A percentile compares a stretch with the other conserved stretches of the same genome.
These are phyloP conservation scores for Todiramphus chloris DNA, from an alignment of 2,113 vertebrate genomes.

Conservation along the genomic window DNA sequence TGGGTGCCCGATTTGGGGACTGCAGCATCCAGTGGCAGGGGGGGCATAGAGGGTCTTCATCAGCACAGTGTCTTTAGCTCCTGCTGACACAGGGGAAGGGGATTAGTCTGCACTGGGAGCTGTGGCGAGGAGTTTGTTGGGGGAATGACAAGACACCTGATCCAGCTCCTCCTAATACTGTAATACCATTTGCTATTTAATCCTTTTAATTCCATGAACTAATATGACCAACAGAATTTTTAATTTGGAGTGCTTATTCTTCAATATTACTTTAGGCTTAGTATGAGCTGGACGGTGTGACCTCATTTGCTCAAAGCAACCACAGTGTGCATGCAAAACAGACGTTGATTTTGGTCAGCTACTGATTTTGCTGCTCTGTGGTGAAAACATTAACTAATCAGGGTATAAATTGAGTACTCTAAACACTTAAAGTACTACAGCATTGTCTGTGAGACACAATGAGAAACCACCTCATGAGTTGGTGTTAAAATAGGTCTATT, in stretches of 20 bases:
- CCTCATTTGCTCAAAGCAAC: background rate
- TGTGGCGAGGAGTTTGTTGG: background rate
- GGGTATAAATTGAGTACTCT: background rate
- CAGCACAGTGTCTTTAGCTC: background rate
- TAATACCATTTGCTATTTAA: background rate
- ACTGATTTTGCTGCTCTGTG: background rate
- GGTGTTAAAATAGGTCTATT: background rate
- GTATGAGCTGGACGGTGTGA: background rate
- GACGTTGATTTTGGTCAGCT: background rate
- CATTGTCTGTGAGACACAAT: accelerated
- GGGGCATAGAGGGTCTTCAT: background rate
- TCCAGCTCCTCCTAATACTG: background rate
- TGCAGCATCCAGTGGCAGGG: accelerated
- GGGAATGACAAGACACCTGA: background rate
- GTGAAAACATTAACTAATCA: background rate
- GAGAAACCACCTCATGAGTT: accelerated
- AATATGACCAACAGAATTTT: background rate
- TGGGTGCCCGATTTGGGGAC: background rate
- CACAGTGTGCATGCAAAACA: background rate
- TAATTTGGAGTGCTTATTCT: background rate
- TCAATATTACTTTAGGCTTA: background rate
- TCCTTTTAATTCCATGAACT: background rate
- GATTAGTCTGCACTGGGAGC: background rate
- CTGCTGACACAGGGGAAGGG: background rate
- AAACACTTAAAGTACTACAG: too few relatives aligned